A percentile compares a stretch with the other conserved stretches of the same genome.
phyloP scores from a whole-genome alignment of 2,888 invertebrate species.

The Lasioglossum zephyrum region DNA sequence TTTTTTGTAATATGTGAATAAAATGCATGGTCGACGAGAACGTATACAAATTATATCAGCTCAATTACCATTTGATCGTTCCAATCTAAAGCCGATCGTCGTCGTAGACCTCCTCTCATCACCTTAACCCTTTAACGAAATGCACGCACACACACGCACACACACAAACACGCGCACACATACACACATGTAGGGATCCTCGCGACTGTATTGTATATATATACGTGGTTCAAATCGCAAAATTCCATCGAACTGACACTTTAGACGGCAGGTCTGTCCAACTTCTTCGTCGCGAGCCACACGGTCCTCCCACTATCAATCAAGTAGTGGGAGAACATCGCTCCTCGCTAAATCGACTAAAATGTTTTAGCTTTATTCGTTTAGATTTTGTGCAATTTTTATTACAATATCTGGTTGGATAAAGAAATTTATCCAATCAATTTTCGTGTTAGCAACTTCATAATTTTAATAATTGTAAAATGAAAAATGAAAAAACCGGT shows the following conservation, averaged over 20 bases:
- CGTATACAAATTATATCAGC: constrained; percentile 58
- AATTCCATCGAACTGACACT: constrained; percentile 17
- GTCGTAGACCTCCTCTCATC: constrained; percentile 11
- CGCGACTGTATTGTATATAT: background rate
- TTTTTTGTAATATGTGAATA: constrained; percentile 82
- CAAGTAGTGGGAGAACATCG: too few relatives aligned
- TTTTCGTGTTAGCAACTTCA: too few relatives aligned
- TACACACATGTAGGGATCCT: constrained; percentile 1
- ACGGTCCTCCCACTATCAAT: too few relatives aligned
- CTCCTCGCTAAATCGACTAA: too few relatives aligned
- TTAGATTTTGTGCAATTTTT: too few relatives aligned
- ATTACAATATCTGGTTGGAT: too few relatives aligned
- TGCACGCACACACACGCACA: background rate
- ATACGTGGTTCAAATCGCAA: constrained; percentile 4
- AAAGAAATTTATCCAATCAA: too few relatives aligned
- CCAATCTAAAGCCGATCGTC: constrained; percentile 19
- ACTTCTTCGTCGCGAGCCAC: too few relatives aligned
- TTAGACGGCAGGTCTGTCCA: background rate
- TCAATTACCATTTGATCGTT: constrained; percentile 54
- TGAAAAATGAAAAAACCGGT: too few relatives aligned
- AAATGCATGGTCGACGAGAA: constrained; percentile 79
- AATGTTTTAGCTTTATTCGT: too few relatives aligned
- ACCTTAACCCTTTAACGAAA: constrained; percentile 21
- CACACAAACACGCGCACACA: background rate
- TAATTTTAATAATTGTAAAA: too few relatives aligned